These are phyloP conservation scores for Acronicta psi DNA, from an alignment of 2,888 invertebrate genomes.

Conservation along the genomic window DNA sequence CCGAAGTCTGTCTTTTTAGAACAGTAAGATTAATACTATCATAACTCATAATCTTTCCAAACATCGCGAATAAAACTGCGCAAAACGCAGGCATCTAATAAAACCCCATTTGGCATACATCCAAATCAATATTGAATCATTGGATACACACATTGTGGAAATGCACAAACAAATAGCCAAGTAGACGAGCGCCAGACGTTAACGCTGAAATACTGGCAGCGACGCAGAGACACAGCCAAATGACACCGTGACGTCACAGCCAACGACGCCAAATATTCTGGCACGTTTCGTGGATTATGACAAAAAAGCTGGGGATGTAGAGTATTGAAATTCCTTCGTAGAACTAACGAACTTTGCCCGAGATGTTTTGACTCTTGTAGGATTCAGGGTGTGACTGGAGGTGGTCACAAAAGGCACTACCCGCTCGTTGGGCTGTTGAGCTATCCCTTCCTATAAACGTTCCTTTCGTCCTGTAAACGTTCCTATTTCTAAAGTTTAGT, in stretches of 20 bases:
- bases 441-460: too few species aligned
- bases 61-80: slow-evolving; percentile 40
- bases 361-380: too few species aligned
- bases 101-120: slow-evolving; percentile 53
- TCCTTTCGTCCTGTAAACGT: too few species aligned
- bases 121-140: slow-evolving; percentile 58
- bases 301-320: slow-evolving; percentile 18
- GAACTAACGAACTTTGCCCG: too few species aligned
- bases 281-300: slow-evolving; percentile 35
- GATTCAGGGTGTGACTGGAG: too few species aligned
- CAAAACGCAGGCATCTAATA: slow-evolving; percentile 41
- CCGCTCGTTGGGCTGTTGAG: too few species aligned
- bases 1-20: neutral
- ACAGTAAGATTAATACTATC: neutral
- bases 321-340: slow-evolving; percentile 7
- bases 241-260: slow-evolving; percentile 57
- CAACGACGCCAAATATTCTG: slow-evolving; percentile 51
- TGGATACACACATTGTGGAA: slow-evolving; percentile 61
- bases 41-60: slow-evolving; percentile 6
- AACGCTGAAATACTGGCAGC: slow-evolving; percentile 64
- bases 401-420: neutral
- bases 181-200: slow-evolving; percentile 76
- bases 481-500: too few species aligned
- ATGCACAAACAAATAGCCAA: slow-evolving; percentile 61
- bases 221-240: slow-evolving; percentile 54